Base-by-base conservation (phyloP, 2,888 invertebrate species). In the Polyommatus iphigenia region DNA sequence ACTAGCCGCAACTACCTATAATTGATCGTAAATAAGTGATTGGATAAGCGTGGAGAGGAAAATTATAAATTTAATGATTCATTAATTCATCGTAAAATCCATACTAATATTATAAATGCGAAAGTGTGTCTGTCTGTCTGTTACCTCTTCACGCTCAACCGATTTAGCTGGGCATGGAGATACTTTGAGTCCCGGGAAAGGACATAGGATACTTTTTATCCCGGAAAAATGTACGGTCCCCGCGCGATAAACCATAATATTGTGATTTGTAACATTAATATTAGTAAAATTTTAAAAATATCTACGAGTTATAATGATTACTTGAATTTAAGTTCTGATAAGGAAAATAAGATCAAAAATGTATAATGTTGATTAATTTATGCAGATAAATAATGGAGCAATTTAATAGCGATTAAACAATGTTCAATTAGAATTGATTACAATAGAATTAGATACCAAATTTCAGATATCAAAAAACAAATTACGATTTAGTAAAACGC, bases 21-120 rank as follows among this genome's bases (percentile, higher is more conserved):
- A 76, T 76, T 73, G 73, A 73, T 73, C 46, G 46, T 46, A 73
- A 73, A 73, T 73, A 73, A 73, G 20, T 41, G 73, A 50, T 73
- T 24, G 46, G 29, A 67, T 67, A 32, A 67, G 29, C 67, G 32
- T 67, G 29, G 29, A 32, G 67, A 32, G 15, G 75, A 50, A 73
- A 46, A 73, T 72, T 29, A 72, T 41, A 36, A 18, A 46, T 24
- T 73, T 36, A 72, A 62, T 13, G 62, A 24, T 20, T 62, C 62
- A 2, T 62, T 20, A 62, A 62, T 10, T 62, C 13, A 24, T 62
- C 20, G 20, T 62, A 59, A 8, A 8, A 57, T 57, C 50, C 3
- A 57, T 57, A 57, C n/a, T n/a, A n/a, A n/a, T n/a, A n/a, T n/a
- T n/a, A n/a, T n/a, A n/a, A n/a, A n/a, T n/a, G n/a, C n/a, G n/a